Evolutionary conservation across 2,888 invertebrate genomes (phyloP).

Genomic region (Sympetrum striolatum): DNA sequence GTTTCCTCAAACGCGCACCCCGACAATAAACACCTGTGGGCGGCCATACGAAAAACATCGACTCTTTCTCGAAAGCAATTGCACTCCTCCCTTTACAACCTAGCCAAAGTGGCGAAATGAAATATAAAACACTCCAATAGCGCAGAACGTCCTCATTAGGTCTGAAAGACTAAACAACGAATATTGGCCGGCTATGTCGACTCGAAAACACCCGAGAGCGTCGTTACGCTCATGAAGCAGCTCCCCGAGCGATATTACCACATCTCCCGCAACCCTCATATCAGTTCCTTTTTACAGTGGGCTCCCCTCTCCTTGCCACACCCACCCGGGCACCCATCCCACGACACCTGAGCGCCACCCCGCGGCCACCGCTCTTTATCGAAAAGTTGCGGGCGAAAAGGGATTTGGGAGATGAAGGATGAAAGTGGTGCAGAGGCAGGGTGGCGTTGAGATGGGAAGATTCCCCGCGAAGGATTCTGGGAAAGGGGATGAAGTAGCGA

Average conservation of each 20-base stretch:
- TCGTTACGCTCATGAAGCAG: constrained; percentile 28
- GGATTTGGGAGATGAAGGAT: constrained; percentile 37
- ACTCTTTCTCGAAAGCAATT: background rate
- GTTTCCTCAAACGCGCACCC: background rate
- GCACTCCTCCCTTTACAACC: background rate
- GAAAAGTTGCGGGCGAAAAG: constrained; percentile 38
- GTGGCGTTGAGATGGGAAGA: background rate
- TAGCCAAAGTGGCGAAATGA: constrained; percentile 11
- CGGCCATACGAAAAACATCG: background rate
- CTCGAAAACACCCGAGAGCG: constrained; percentile 34
- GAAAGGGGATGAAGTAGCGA: background rate
- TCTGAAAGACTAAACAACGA: constrained; percentile 39
- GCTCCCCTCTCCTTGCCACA: background rate
- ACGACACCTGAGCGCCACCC: background rate
- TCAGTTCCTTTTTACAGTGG: constrained; percentile 25
- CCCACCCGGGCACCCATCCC: background rate
- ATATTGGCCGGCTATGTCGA: constrained; percentile 21
- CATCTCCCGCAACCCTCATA: constrained; percentile 17
- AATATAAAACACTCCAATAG: constrained; percentile 29
- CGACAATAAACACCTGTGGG: background rate
- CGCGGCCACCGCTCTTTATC: constrained; percentile 36
- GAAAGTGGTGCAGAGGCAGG: constrained; percentile 21
- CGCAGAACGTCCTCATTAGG: constrained; percentile 15
- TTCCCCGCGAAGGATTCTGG: background rate
- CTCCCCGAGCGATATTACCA: constrained; percentile 32